Base-by-base conservation (phyloP, 2,888 invertebrate species). In the Agrochola lychnidis region DNA sequence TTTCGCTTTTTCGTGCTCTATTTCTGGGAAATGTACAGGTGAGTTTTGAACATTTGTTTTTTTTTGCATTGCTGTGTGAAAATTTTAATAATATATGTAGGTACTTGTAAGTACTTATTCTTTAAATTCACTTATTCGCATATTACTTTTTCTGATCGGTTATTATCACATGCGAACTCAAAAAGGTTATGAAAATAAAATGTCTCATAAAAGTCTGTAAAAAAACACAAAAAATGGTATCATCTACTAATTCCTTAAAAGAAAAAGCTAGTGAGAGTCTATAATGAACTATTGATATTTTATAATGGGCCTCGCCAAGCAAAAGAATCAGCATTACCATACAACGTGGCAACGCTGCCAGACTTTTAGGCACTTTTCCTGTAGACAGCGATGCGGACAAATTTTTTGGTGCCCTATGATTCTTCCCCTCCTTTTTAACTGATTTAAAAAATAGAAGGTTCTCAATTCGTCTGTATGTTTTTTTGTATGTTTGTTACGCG, bases 1-100 rank as follows among this genome's bases (percentile, higher is more conserved):
- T 40, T 71, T 62, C 0, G 62, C 25, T 67, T 71, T 72, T 79
- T 59, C 25, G 25, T 53, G 62, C 64, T 61, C 57, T 45, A n/a
- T 76, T 81, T 72, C 22, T 57, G 19, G 12, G 16, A 53, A 79
- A 66, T n/a, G 36, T 22, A 4, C 30, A n/a, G 25, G 30, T 25
- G 16, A 64, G 14, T 51, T 66, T 57, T 9, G 10, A 42, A 56
- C 51, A 42, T 0, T 25, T 14, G 4, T 67, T 19, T 48, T 6
- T 36, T 63, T 57, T 25, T 45, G 30, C 12, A 57, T 56, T 22
- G n/a, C 0, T 6, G 0, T 12, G 6, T 45, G 22, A 51, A 19
- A 22, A 19, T n/a, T 36, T 30, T 30, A 30, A 30, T 30, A 30
- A 30, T 1, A 30, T 30, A 30, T 30, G 30, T 30, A 30, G 30